Conservation (phyloP, 2,797 vertebrate genomes). For the Notolepis coatsorum region DNA sequence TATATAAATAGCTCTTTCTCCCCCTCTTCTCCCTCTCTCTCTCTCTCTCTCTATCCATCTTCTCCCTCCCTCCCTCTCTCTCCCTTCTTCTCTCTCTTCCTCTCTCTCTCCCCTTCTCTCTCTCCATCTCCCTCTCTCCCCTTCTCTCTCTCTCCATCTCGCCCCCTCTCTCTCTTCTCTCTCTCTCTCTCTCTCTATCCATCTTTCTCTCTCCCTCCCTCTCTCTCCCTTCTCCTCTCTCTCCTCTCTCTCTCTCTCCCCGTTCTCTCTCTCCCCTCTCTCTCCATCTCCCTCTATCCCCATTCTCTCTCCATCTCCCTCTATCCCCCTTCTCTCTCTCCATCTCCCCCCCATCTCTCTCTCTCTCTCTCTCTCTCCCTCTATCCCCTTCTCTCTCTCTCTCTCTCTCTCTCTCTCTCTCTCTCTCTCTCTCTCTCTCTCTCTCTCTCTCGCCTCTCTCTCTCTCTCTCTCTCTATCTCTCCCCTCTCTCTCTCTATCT, state of each 20-base stretch:
- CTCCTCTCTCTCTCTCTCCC: neutral
- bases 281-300: neutral
- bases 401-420: neutral
- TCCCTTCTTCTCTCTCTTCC: neutral
- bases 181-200: slow-evolving; percentile 17
- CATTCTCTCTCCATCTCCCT: neutral
- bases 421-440: neutral
- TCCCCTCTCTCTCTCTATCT: neutral
- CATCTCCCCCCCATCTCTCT: neutral
- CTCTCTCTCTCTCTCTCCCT: neutral
- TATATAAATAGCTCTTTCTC: slow-evolving; percentile 4
- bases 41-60: slow-evolving; percentile 12
- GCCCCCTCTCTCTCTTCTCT: neutral
- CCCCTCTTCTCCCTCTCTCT: slow-evolving; percentile 38
- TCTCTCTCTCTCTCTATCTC: neutral
- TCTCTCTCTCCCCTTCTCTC: neutral
- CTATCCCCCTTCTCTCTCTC: neutral
- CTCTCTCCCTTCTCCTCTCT: neutral
- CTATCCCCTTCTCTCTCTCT: neutral
- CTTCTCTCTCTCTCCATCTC: slow-evolving; percentile 14
- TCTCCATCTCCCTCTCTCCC: neutral
- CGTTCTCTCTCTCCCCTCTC: neutral
- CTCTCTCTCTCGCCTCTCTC: neutral
- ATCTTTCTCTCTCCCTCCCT: neutral
- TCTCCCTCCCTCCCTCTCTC: neutral